Percentiles rank a stretch among this genome's conserved stretches.
phyloP scores from a whole-genome alignment of 2,888 invertebrate genomes.

The Limnephilus marmoratus region DNA sequence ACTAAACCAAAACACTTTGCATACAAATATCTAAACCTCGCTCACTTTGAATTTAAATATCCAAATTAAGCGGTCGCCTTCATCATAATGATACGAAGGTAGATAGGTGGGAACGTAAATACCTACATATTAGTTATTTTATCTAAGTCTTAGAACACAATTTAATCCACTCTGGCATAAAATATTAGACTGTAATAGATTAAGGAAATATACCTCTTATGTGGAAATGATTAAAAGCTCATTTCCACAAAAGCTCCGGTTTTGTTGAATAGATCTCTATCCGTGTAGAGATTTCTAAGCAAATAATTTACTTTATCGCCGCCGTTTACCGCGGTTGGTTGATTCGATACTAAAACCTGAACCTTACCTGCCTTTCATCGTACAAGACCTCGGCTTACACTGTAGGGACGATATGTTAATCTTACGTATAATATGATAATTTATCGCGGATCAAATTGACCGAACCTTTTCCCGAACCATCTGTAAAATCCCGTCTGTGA shows the following conservation, averaged over 20 bases:
- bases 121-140: background rate
- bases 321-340: constrained; percentile 15
- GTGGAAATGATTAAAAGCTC: background rate
- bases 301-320: constrained; percentile 37
- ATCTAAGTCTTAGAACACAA: background rate
- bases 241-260: background rate
- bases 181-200: background rate
- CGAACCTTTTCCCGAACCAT: constrained; percentile 33
- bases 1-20: background rate
- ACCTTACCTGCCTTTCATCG: constrained; percentile 45
- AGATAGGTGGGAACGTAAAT: background rate
- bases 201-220: background rate
- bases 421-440: constrained; percentile 53
- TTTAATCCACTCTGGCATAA: background rate
- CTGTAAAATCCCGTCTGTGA: constrained; percentile 8
- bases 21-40: constrained; percentile 5
- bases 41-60: background rate
- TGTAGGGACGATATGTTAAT: constrained; percentile 50
- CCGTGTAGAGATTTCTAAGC: constrained; percentile 27
- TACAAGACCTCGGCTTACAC: constrained; percentile 20
- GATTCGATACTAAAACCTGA: constrained; percentile 44
- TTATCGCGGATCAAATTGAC: constrained; percentile 52
- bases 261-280: background rate
- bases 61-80: constrained; percentile 13
- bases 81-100: background rate